Evolutionary conservation across 2,888 invertebrate species (phyloP), one percentile per base, ranked within the genome.

Genomic region (Reticulitermes lucifugus): DNA sequence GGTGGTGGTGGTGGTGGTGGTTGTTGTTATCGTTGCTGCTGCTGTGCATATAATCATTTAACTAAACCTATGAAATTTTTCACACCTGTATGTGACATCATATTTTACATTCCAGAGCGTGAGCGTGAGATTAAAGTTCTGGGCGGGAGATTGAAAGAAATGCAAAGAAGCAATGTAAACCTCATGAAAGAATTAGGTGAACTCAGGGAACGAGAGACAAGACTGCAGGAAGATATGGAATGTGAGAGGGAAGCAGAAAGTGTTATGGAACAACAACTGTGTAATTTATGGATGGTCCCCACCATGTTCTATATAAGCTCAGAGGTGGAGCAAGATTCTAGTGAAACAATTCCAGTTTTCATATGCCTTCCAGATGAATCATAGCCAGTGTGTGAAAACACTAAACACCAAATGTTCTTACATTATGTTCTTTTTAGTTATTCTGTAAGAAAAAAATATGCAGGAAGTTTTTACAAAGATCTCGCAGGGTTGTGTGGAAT

Each of bases 101-200:
- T 35, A 46, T 46, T 73, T 73, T 73, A n/a, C 9, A 25, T 71
- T 73, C 84, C 87, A 91, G 92, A 90, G 87, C 88, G 91, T 43
- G 91, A 92, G 86, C 89, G 87, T 22, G 91, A 91, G 88, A 89
- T 91, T 77, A 90, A 89, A 84, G 87, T 88, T 5, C 87, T 91
- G 59, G 88, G 90, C 85, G 88, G 89, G 83, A 88, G 89, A 73
- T 88, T 91, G 29, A 86, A 86, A 60, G 80, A 75, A 18, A 85
- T 86, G 29, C 81, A 87, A 59, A 77, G 41, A 51, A 73, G 71
- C 46, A 81, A 86, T 77, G 29, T 75, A 46, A 46, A 29, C 6
- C 81, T 86, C 2, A 51, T 59, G 75, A 60, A 75, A 9, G 65
- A 81, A 29, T 79, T 86, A 9, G 29, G n/a, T 9, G 73, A 79